Conservation (phyloP, 2,888 invertebrate genomes). For the Miltochrista miniata region DNA sequence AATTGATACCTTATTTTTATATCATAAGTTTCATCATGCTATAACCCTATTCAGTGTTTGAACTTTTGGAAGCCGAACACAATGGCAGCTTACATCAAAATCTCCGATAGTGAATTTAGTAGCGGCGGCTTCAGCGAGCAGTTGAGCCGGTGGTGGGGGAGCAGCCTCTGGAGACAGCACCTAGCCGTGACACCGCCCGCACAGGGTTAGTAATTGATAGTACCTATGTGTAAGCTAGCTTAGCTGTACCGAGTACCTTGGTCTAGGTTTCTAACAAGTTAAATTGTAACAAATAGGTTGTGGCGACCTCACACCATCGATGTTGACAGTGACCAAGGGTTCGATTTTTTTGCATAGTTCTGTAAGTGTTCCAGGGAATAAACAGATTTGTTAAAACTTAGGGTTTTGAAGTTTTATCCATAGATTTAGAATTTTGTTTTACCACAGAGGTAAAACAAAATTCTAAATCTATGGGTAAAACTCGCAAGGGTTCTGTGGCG, state of each 20-base stretch:
- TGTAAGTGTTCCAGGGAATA: too few species aligned
- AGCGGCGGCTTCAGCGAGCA: slow-evolving; percentile 72
- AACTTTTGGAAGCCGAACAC: neutral
- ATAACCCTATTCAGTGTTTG: slow-evolving; percentile 1
- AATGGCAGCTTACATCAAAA: slow-evolving; percentile 86
- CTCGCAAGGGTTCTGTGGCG: too few species aligned
- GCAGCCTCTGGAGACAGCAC: slow-evolving; percentile 83
- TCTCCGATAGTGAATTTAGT: slow-evolving; percentile 90
- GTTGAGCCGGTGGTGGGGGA: slow-evolving; percentile 85
- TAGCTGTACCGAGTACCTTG: slow-evolving; percentile 5
- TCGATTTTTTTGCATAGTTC: too few species aligned
- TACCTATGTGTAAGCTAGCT: slow-evolving; percentile 31
- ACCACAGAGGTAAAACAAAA: too few species aligned
- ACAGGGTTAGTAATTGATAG: slow-evolving; percentile 16
- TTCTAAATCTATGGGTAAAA: too few species aligned
- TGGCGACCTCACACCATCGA: too few species aligned
- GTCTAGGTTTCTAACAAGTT: too few species aligned
- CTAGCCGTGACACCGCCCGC: slow-evolving; percentile 53
- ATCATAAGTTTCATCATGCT: neutral
- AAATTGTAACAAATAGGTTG: too few species aligned
- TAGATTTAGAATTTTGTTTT: too few species aligned
- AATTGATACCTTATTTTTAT: neutral
- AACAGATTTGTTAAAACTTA: too few species aligned
- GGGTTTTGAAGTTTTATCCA: too few species aligned
- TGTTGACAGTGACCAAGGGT: too few species aligned